Evolutionary conservation across 1,140 invertebrate species (phyloP), one percentile per base, ranked within the genome.

Genomic region (Diprion similis): DNA sequence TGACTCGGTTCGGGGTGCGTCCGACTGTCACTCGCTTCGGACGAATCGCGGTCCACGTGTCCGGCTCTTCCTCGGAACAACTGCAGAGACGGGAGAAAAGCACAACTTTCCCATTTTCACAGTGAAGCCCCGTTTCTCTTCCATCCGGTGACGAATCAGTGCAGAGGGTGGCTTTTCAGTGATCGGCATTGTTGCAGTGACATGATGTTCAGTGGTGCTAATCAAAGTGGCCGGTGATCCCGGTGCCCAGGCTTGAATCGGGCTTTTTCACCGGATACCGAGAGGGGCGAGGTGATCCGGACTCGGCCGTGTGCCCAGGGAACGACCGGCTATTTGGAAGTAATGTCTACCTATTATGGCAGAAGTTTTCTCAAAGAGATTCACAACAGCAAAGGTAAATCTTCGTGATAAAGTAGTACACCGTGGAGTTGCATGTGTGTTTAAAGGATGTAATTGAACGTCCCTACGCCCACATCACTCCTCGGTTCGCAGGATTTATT

Each of bases 341-440:
- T 85, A 80, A 86, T 84, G 84, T 84, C 80, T 84, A 79, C 84
- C 80, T 86, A 84, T 85, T 86, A 86, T 86, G 84, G 84, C 84
- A 85, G 83, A 84, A 78, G 78, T 80, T 78, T 81, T 80, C 77
- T 80, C 80, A 70, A 84, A 84, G 79, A 83, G 80, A 83, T 82
- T 79, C 78, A 75, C 83, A 74, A 80, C 81, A 78, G 84, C 83
- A 83, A 84, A 86, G 84, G 84, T 85, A 78, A 74, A 71, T 73
- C 46, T 71, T 66, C 47, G 74, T 75, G 72, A 78, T 80, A 78
- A 75, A 80, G 75, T 76, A 78, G 76, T 76, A 71, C 71, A 72
- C 71, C 48, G 75, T 76, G 71, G 69, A 73, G 72, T 37, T 66
- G 48, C 66, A 68, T 64, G 59, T 64, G 8, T 17, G 13, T 37